Evolutionary conservation across 2,797 vertebrate species (phyloP).

Genomic region (Cetoscarus ocellatus): DNA sequence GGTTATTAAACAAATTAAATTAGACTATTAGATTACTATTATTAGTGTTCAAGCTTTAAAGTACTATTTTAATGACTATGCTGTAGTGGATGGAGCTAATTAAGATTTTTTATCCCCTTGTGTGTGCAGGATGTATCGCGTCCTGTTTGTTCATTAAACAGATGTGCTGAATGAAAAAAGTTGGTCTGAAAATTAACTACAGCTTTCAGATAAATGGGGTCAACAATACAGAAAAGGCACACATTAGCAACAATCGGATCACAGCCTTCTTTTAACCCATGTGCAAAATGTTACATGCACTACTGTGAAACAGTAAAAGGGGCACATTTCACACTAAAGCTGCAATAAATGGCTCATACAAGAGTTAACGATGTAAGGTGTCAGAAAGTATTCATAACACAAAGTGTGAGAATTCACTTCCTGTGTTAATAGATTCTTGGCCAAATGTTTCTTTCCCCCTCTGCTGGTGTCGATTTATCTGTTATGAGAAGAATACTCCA

Average conservation of each 20-base stretch:
- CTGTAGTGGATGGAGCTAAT: background rate
- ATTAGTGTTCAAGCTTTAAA: background rate
- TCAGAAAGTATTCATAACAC: conserved; percentile 31
- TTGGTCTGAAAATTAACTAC: background rate
- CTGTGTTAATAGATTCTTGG: conserved; percentile 28
- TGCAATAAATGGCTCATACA: conserved; percentile 5
- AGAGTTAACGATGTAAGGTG: background rate
- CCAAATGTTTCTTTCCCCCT: conserved; percentile 10
- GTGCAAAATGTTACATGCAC: background rate
- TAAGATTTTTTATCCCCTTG: background rate
- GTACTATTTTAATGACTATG: background rate
- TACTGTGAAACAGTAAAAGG: background rate
- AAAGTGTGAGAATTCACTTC: conserved; percentile 25
- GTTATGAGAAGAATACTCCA: conserved; percentile 19
- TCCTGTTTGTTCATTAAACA: background rate
- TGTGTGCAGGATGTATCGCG: background rate
- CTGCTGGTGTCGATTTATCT: background rate
- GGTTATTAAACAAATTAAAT: background rate
- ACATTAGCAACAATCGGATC: background rate
- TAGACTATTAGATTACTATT: background rate
- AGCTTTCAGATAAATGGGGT: too few relatives aligned
- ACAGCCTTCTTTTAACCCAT: background rate
- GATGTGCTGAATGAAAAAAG: background rate
- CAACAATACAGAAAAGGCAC: background rate
- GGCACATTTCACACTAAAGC: background rate